Evolutionary conservation across 2,797 vertebrate genomes (phyloP), one percentile per base, ranked within the genome.

Genomic region (Adelosebastes latens): DNA sequence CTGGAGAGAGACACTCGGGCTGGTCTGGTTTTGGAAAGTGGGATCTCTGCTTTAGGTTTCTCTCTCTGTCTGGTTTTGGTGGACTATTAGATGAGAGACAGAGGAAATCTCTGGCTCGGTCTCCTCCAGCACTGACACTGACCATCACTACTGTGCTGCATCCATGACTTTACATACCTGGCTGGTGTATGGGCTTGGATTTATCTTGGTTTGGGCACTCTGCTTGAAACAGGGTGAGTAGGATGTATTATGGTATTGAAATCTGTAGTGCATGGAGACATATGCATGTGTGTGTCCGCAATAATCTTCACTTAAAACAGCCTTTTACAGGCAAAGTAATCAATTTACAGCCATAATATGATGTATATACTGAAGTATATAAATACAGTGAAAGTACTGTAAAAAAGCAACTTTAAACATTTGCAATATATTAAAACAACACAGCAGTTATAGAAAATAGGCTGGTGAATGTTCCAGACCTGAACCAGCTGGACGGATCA

Each of bases 131-230:
- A 84, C 87, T 84, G 89, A 91, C 81, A 82, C 75, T 76, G 83
- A 89, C 80, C 84, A 73, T 61, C 82, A 80, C 86, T 75, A 63
- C 84, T 93, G 94, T 88, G 85, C 92, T 92, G 95, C 95, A 96
- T 92, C 95, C 93, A 96, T 96, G 96, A 95, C 93, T 95, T 93
- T 93, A 87, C 89, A 86, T 67, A 93, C 91, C 83, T 93, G 93
- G 89, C 84, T 95, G 87, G 87, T 92, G 83, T 95, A 95, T 80
- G 91, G 91, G 87, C 79, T 96, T 88, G 96, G 94, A 94, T 91
- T 95, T 79, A 92, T 93, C 83, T 89, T 94, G 88, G 87, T 93
- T 84, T 93, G 90, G 79, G 80, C 86, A 46, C 80, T 95, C 63
- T 91, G 93, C 87, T 83, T 87, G 85, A 84, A 93, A 92, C 94